Base-by-base conservation (phyloP, 2,888 invertebrate genomes). In the Watsonalla binaria region DNA sequence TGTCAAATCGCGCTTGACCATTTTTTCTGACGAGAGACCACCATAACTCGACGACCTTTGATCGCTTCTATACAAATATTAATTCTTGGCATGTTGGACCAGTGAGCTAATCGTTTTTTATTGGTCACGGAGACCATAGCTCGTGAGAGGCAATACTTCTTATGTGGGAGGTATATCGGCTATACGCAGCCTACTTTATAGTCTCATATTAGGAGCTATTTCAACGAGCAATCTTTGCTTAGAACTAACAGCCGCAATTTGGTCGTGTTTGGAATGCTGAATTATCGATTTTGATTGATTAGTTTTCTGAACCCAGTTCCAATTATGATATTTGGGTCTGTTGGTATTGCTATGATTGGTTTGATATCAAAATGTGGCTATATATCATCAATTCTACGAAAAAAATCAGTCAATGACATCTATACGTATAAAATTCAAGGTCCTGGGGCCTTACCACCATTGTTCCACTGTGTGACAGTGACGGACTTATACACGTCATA, bases 61-160 rank as follows among this genome's bases (percentile, higher is more conserved):
- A 76, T 82, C 80, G 76, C 61, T 68, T 79, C 79, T 84, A 80
- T 84, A 85, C 86, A 88, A 88, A 88, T 84, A 88, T 84, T 85
- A 85, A 84, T 86, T 80, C 83, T 82, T 79, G 62, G 74, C 76
- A 74, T 75, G 78, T 70, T 72, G 72, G 68, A 67, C 68, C 70
- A 76, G 76, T 73, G 72, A 75, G 72, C 76, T 80, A 82, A 84
- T 80, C 78, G 75, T 79, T 80, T 81, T 81, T 82, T 83, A 79
- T 79, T 76, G 75, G 76, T 71, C 71, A 71, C 71, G 77, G 72
- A 70, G 74, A 69, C 73, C 58, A 58, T 61, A 35, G 54, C 56
- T 51, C 51, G 55, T 54, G 55, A 51, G 54, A 61, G 57, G 51
- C 60, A 53, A 61, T 56, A 67, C 68, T 70, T 72, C 79, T 77